phyloP scores from a whole-genome alignment of 2,888 invertebrate genomes.

The Strigamia maritima region DNA sequence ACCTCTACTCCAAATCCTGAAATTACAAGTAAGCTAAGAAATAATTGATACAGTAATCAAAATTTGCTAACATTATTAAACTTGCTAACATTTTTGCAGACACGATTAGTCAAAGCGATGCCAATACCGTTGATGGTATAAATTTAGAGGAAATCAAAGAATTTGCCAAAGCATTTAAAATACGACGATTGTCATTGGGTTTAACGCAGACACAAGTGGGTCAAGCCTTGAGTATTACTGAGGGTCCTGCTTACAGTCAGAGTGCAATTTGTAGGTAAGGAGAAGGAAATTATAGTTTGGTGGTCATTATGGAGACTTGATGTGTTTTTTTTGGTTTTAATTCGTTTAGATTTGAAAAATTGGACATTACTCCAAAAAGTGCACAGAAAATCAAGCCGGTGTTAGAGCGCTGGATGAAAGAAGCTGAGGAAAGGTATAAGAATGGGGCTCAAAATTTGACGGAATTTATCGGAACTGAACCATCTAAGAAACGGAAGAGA shows the following conservation, averaged over 20 bases:
- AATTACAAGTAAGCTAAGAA: conserved; percentile 10
- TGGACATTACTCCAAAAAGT: conserved; percentile 98
- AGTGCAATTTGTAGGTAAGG: conserved; percentile 95
- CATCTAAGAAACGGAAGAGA: conserved; percentile 92
- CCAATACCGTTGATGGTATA: conserved; percentile 92
- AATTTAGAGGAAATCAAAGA: conserved; percentile 97
- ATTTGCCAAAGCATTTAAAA: conserved; percentile 95
- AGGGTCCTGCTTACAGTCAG: conserved; percentile 97
- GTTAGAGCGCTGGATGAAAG: conserved; percentile 97
- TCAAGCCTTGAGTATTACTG: conserved; percentile 92
- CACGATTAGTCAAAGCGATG: conserved; percentile 90
- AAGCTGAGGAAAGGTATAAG: conserved; percentile 95
- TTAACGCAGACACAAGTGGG: conserved; percentile 95
- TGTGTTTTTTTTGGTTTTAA: neutral
- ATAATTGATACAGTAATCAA: neutral
- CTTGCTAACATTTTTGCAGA: conserved; percentile 58
- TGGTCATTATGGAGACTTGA: too few species aligned
- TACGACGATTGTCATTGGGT: conserved; percentile 85
- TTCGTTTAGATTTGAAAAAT: conserved; percentile 88
- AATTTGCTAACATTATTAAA: neutral
- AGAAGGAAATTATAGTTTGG: too few species aligned
- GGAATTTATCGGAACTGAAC: conserved; percentile 93
- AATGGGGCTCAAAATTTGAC: conserved; percentile 90
- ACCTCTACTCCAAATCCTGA: conserved; percentile 36
- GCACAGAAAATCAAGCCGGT: conserved; percentile 99